Evolutionary conservation across 2,888 invertebrate genomes (phyloP).

Genomic region (Ypsolopha scabrella): DNA sequence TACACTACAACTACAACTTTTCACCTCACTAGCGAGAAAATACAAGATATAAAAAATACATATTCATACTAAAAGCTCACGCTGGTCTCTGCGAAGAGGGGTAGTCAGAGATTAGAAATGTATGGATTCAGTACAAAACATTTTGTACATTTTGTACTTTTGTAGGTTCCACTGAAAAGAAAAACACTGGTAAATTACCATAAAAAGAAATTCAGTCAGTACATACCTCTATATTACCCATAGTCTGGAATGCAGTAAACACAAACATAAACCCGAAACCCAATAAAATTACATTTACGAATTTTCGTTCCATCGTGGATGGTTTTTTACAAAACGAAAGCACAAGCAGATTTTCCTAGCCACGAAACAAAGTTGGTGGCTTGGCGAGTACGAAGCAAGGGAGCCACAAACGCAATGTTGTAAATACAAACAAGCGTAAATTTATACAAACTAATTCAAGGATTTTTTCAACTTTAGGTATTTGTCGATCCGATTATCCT

Average conservation of each 20-base stretch:
- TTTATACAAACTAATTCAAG: too few species aligned
- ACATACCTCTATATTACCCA: slow-evolving; percentile 95
- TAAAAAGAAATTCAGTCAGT: background rate
- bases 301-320: slow-evolving; percentile 73
- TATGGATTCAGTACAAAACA: too few species aligned
- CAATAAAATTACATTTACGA: slow-evolving; percentile 88
- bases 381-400: background rate
- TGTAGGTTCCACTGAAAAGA: background rate
- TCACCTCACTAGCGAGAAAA: too few species aligned
- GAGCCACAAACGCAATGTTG: background rate
- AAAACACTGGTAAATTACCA: background rate
- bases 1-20: too few species aligned
- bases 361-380: background rate
- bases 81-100: too few species aligned
- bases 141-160: too few species aligned
- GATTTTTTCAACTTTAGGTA: too few species aligned
- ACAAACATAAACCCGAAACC: slow-evolving; percentile 97
- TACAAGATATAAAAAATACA: too few species aligned
- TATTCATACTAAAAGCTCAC: too few species aligned
- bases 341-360: too few species aligned
- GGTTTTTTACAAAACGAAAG: background rate
- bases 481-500: too few species aligned
- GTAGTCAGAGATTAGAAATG: too few species aligned
- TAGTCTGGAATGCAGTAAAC: slow-evolving; percentile 98
- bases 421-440: background rate